A percentile compares a stretch with the other conserved stretches of the same genome.
Evolutionary conservation across 2,797 vertebrate genomes (phyloP).

Genomic region (Echiichthys vipera): DNA sequence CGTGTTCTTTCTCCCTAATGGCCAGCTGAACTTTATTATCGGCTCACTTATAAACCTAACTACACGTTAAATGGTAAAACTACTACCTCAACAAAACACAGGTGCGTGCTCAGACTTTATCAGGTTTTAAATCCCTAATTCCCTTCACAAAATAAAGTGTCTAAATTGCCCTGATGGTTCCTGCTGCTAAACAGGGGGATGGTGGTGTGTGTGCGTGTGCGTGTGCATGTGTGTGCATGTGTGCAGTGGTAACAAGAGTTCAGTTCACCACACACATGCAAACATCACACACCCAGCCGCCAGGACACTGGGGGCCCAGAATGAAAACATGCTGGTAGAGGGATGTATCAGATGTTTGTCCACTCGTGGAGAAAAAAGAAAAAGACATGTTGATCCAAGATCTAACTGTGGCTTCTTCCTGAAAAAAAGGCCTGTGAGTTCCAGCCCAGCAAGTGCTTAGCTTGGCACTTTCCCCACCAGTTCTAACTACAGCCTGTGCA

Average conservation of each 20-base stretch:
- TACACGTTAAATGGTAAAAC: neutral
- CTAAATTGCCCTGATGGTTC: constrained; percentile 48
- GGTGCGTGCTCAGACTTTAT: constrained; percentile 7
- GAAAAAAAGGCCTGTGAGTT: constrained; percentile 51
- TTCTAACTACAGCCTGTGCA: constrained; percentile 56
- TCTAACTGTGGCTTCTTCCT: constrained; percentile 72
- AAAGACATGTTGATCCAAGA: constrained; percentile 67
- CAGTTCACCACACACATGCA: constrained; percentile 46
- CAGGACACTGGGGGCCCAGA: constrained; percentile 55
- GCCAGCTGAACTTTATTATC: neutral
- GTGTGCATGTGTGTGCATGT: constrained; percentile 16
- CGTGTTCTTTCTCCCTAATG: neutral
- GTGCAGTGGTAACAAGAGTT: constrained; percentile 12
- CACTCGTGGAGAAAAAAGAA: constrained; percentile 43
- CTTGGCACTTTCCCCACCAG: constrained; percentile 57
- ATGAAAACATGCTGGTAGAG: constrained; percentile 74
- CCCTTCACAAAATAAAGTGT: constrained; percentile 29
- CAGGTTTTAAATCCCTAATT: constrained; percentile 8
- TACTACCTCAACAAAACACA: neutral
- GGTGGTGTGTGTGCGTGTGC: neutral
- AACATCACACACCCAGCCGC: constrained; percentile 11
- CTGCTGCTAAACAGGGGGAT: constrained; percentile 13
- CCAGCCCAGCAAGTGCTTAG: constrained; percentile 59
- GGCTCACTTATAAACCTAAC: neutral
- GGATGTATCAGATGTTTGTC: constrained; percentile 74